These are phyloP conservation scores for Plemyria rubiginata DNA, from an alignment of 2,888 invertebrate genomes.

Conservation along the genomic window DNA sequence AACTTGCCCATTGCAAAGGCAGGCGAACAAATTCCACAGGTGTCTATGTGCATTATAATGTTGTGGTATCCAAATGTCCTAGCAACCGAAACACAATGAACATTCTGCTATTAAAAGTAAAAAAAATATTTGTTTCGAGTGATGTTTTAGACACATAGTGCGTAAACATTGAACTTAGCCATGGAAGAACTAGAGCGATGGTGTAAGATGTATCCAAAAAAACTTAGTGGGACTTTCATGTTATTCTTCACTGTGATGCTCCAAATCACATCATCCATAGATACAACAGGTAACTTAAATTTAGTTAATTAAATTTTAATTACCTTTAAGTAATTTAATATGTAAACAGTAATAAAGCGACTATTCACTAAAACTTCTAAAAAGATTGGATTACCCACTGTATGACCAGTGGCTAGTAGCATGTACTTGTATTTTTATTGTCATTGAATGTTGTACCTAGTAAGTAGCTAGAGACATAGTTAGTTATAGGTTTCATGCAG, in stretches of 20 bases:
- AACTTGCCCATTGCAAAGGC: conserved; percentile 59
- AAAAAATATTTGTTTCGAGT: conserved; percentile 14
- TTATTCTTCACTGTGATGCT: conserved; percentile 46
- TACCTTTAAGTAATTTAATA: too few species aligned
- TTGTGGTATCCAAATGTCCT: conserved; percentile 76
- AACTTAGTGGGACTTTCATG: conserved; percentile 55
- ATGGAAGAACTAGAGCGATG: conserved; percentile 80
- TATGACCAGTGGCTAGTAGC: too few species aligned
- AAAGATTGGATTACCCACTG: too few species aligned
- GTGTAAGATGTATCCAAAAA: conserved; percentile 68
- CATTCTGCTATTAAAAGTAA: conserved; percentile 21
- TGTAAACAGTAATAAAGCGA: neutral
- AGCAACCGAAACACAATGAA: conserved; percentile 65
- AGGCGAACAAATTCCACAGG: conserved; percentile 74
- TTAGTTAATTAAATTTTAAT: too few species aligned
- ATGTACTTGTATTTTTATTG: too few species aligned
- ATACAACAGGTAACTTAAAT: conserved; percentile 64
- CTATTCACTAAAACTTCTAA: neutral
- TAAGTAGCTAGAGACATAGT: too few species aligned
- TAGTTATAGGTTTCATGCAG: too few species aligned
- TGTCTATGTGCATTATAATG: conserved; percentile 61
- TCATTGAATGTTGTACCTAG: too few species aligned
- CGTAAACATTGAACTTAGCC: conserved; percentile 44
- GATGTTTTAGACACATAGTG: conserved; percentile 32
- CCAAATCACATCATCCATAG: conserved; percentile 55